phyloP scores from a whole-genome alignment of 2,113 vertebrate genomes.

The Accipiter virgatus region DNA sequence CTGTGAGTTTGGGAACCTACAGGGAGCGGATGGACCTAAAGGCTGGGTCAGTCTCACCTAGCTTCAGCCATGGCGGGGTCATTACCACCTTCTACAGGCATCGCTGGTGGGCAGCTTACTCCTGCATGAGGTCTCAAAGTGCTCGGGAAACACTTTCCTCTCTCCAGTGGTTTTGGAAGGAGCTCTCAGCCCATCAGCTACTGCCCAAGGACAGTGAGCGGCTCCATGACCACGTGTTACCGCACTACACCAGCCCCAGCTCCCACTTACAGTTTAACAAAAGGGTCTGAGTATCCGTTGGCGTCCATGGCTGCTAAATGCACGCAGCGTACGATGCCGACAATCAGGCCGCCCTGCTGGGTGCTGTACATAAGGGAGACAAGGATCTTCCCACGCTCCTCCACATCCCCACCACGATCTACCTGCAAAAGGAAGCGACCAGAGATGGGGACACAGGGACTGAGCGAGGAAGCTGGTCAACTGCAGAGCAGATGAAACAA shows the following conservation, averaged over 20 bases:
- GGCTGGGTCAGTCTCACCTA: neutral
- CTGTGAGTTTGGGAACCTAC: accelerated
- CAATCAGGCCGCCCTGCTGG: constrained; percentile 86
- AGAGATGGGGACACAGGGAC: neutral
- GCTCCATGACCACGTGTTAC: accelerated
- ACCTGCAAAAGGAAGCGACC: constrained; percentile 60
- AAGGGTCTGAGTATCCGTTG: constrained; percentile 97
- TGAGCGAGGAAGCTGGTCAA: accelerated
- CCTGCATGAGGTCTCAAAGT: neutral
- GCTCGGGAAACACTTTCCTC: neutral
- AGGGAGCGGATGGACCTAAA: accelerated
- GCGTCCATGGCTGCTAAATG: constrained; percentile 96
- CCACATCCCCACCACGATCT: constrained; percentile 83
- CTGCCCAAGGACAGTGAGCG: neutral
- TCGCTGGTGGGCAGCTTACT: accelerated
- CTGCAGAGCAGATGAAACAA: neutral
- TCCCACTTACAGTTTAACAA: constrained; percentile 91
- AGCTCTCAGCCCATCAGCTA: neutral
- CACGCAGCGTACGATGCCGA: constrained; percentile 92
- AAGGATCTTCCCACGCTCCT: constrained; percentile 93
- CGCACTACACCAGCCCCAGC: accelerated
- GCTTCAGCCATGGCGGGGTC: accelerated
- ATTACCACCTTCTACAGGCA: neutral
- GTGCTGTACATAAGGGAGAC: constrained; percentile 95
- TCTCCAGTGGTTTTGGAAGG: neutral